These are phyloP conservation scores for Entelurus aequoreus DNA, from an alignment of 2,113 vertebrate species.

Conservation along the genomic window DNA sequence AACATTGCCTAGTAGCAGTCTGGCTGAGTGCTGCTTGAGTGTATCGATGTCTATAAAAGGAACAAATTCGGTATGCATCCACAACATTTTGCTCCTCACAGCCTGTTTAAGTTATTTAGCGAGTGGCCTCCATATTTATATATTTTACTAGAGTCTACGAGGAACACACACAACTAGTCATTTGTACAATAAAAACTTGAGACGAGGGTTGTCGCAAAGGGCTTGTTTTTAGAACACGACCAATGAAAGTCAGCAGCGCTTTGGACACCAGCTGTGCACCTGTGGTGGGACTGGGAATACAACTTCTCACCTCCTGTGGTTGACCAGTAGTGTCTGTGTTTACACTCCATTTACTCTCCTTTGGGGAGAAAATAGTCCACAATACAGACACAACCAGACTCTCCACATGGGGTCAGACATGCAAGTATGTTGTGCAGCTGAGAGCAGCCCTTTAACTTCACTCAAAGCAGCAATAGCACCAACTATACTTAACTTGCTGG, in stretches of 20 bases:
- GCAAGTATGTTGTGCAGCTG: not conserved
- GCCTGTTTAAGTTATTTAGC: slow-evolving; percentile 16
- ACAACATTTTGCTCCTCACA: slow-evolving; percentile 29
- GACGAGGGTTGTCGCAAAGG: slow-evolving; percentile 9
- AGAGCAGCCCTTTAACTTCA: not conserved
- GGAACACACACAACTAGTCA: slow-evolving; percentile 37
- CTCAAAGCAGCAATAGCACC: not conserved
- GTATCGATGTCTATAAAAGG: too few relatives aligned
- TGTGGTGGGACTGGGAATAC: slow-evolving; percentile 36
- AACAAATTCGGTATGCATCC: too few relatives aligned
- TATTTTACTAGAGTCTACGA: slow-evolving; percentile 43
- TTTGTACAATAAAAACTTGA: slow-evolving; percentile 33
- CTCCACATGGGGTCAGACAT: slow-evolving; percentile 4
- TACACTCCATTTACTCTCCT: slow-evolving; percentile 25
- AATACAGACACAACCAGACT: slow-evolving; percentile 49
- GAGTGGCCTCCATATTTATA: slow-evolving; percentile 47
- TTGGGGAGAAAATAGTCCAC: slow-evolving; percentile 30
- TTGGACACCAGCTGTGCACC: slow-evolving; percentile 24
- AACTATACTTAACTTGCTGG: too few relatives aligned
- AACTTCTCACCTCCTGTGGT: slow-evolving; percentile 33
- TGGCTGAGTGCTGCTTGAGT: too few relatives aligned
- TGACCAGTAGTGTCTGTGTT: slow-evolving; percentile 48
- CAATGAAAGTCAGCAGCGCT: not conserved
- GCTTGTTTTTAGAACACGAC: slow-evolving; percentile 45
- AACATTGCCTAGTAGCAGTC: too few relatives aligned